A percentile compares a stretch with the other conserved stretches of the same genome.
These are phyloP conservation scores for Margarornis squamiger DNA, from an alignment of 2,797 vertebrate species.

Conservation along the genomic window DNA sequence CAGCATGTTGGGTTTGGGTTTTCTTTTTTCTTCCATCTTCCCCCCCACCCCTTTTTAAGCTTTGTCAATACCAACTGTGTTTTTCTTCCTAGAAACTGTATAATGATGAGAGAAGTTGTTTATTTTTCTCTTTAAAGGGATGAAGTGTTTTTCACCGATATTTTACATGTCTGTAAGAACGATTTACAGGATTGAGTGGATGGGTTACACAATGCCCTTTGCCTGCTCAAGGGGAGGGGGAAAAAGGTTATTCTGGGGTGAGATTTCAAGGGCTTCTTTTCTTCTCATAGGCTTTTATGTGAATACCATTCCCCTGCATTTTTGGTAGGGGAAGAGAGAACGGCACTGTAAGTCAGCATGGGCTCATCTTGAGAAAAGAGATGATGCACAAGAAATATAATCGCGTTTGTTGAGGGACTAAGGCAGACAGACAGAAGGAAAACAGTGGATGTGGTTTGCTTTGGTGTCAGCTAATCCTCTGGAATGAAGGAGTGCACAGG, in stretches of 20 bases:
- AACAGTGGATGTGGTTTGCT: background rate
- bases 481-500: background rate
- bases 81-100: slow-evolving; percentile 61
- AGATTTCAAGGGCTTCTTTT: slow-evolving; percentile 8
- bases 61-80: slow-evolving; percentile 56
- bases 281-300: slow-evolving; percentile 18
- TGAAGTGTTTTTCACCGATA: slow-evolving; percentile 64
- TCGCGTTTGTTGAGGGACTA: slow-evolving; percentile 33
- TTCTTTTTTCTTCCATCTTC: background rate
- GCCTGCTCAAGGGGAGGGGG: background rate
- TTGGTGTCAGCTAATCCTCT: background rate
- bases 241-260: background rate
- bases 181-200: slow-evolving; percentile 62
- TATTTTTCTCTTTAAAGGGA: slow-evolving; percentile 72
- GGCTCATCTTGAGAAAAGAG: slow-evolving; percentile 21
- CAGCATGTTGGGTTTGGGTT: slow-evolving; percentile 6
- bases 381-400: slow-evolving; percentile 54
- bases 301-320: background rate
- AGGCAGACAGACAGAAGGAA: background rate
- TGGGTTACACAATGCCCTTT: background rate
- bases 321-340: slow-evolving; percentile 35
- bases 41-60: background rate
- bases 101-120: slow-evolving; percentile 59
- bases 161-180: slow-evolving; percentile 61
- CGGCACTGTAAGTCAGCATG: slow-evolving; percentile 38